Evolutionary conservation across 2,888 invertebrate species (phyloP), one percentile per base, ranked within the genome.

Genomic region (Dynastes tityus): DNA sequence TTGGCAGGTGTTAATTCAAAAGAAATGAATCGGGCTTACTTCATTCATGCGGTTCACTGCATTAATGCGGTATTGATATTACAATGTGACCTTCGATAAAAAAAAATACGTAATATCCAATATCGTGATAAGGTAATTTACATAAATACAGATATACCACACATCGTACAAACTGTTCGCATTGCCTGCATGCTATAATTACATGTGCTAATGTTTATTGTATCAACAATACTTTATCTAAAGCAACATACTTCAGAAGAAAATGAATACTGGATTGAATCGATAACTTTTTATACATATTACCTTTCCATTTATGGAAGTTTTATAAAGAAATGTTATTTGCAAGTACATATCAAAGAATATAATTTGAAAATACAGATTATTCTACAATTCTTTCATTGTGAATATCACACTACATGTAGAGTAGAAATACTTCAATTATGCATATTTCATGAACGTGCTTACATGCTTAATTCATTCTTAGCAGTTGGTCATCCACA

Each of bases 1-100:
- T 27, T 49, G 61, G 73, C 45, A 74, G 63, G 45, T 74, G 61
- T 61, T 74, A 74, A 74, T 74, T 74, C 61, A 74, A 74, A 74
- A 74, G 27, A 61, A 74, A 63, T 74, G 73, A 74, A 74, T 74
- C 61, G 55, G 45, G 61, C 61, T 74, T 74, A 27, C 45, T 74
- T 61, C 73, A 74, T 74, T 74, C 73, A 74, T 51, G 27, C 29
- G 49, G 61, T 63, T 27, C 22, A 22, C 40, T 16, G 37, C n/a
- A 8, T 53, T 27, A 8, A 11, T 61, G 40, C 61, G 73, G 27
- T 74, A 74, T 49, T 40, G 61, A 63, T 45, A 63, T 63, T 63
- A 40, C 49, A 61, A 61, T 74, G 22, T 29, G 63, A 49, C 73
- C 73, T 74, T 74, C 63, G 45, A 74, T 49, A 49, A 27, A 61